Conservation (phyloP, 2,888 invertebrate species). For the Stenurella melanura region DNA sequence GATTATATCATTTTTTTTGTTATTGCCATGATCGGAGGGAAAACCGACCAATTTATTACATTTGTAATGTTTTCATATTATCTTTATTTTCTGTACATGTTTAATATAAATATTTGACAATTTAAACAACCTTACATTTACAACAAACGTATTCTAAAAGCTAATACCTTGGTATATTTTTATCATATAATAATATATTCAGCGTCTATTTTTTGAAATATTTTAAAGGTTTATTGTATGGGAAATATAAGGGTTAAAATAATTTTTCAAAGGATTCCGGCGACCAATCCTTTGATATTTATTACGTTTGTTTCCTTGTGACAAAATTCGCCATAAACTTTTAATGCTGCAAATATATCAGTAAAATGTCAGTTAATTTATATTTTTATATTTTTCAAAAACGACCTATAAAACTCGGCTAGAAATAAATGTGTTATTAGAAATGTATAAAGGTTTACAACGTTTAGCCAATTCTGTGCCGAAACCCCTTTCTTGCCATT, state of each 20-base stretch:
- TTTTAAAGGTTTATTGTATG: not conserved
- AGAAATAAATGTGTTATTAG: not conserved
- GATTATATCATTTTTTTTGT: too few relatives aligned
- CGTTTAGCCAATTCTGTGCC: not conserved
- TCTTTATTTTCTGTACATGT: too few relatives aligned
- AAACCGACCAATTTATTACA: too few relatives aligned
- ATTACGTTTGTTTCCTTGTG: not conserved
- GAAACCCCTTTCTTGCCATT: constrained; percentile 4
- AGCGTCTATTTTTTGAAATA: not conserved
- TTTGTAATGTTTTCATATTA: too few relatives aligned
- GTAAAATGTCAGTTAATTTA: not conserved
- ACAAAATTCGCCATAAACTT: not conserved
- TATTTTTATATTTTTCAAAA: not conserved
- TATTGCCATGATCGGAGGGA: too few relatives aligned
- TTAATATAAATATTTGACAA: too few relatives aligned
- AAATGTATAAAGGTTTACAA: not conserved
- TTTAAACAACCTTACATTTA: too few relatives aligned
- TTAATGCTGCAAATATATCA: not conserved
- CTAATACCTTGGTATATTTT: too few relatives aligned
- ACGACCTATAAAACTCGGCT: not conserved
- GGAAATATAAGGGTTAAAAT: not conserved
- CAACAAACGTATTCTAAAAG: too few relatives aligned
- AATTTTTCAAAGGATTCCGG: not conserved
- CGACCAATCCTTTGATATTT: constrained; percentile 1
- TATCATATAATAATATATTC: too few relatives aligned